Percentiles rank a stretch among this genome's conserved stretches.
These are phyloP conservation scores for Branchipolynoe longqiensis DNA, from an alignment of 2,888 invertebrate species.

Conservation along the genomic window DNA sequence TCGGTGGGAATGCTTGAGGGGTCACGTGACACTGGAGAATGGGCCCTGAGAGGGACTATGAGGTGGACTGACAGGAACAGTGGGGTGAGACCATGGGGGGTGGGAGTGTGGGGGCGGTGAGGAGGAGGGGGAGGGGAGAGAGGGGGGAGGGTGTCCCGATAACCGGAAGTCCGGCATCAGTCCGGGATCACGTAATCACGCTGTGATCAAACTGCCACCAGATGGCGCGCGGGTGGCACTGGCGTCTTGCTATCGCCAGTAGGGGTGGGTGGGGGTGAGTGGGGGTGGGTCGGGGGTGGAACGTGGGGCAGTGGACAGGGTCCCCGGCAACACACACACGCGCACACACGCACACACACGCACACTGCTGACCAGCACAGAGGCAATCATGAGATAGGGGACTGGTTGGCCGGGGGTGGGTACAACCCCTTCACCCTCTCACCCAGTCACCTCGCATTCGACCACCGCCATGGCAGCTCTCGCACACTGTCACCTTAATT, in stretches of 20 bases:
- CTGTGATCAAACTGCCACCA: conserved; percentile 12
- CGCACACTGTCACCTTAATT: too few species aligned
- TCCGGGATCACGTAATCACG: background rate
- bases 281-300: background rate
- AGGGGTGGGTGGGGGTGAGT: background rate
- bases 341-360: background rate
- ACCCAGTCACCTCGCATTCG: too few species aligned
- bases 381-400: conserved; percentile 13
- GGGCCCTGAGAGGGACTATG: background rate
- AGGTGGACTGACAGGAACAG: background rate
- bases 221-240: background rate
- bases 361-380: background rate
- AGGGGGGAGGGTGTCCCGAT: conserved; percentile 13
- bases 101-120: too few species aligned
- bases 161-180: background rate
- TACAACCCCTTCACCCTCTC: too few species aligned
- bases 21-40: background rate
- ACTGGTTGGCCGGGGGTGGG: background rate
- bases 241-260: conserved; percentile 2
- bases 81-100: background rate
- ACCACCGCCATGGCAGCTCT: too few species aligned
- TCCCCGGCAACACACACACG: background rate
- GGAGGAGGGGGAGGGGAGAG: background rate
- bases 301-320: background rate
- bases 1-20: background rate